phyloP scores from a whole-genome alignment of 2,888 invertebrate genomes.

The Cosmopolites sordidus region DNA sequence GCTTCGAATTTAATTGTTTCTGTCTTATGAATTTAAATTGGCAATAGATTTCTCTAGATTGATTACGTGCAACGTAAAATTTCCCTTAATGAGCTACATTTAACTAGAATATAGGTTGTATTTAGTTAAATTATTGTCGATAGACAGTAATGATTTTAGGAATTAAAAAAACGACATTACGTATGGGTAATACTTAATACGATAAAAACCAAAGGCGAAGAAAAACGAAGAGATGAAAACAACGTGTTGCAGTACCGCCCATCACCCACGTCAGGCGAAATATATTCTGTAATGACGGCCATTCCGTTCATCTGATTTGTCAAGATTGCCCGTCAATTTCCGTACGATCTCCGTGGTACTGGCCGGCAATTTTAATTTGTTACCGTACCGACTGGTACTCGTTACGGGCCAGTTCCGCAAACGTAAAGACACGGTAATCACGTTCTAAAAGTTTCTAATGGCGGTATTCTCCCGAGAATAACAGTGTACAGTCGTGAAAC shows the following conservation, averaged over 20 bases:
- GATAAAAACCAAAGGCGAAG: too few species aligned
- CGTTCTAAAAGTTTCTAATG: slow-evolving; percentile 26
- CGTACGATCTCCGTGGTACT: neutral
- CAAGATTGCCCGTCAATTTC: slow-evolving; percentile 4
- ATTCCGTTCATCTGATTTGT: slow-evolving; percentile 25
- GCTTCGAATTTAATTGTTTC: too few species aligned
- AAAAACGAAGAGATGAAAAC: too few species aligned
- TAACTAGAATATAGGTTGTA: too few species aligned
- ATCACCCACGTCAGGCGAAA: slow-evolving; percentile 7
- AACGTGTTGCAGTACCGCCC: neutral
- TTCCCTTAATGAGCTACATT: too few species aligned
- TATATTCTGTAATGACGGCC: slow-evolving; percentile 24
- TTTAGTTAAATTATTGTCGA: too few species aligned
- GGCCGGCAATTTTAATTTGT: neutral
- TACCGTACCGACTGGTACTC: neutral
- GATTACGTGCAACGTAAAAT: too few species aligned
- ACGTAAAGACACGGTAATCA: slow-evolving; percentile 18
- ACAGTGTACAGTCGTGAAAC: slow-evolving; percentile 21
- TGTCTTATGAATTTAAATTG: too few species aligned
- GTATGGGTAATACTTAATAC: too few species aligned
- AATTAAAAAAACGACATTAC: too few species aligned
- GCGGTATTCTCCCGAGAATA: slow-evolving; percentile 22
- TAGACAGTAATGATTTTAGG: too few species aligned
- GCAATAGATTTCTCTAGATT: too few species aligned
- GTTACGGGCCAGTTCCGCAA: slow-evolving; percentile 9